Conservation (phyloP, 2,797 vertebrate genomes). For the Otolemur crassicaudatus region DNA sequence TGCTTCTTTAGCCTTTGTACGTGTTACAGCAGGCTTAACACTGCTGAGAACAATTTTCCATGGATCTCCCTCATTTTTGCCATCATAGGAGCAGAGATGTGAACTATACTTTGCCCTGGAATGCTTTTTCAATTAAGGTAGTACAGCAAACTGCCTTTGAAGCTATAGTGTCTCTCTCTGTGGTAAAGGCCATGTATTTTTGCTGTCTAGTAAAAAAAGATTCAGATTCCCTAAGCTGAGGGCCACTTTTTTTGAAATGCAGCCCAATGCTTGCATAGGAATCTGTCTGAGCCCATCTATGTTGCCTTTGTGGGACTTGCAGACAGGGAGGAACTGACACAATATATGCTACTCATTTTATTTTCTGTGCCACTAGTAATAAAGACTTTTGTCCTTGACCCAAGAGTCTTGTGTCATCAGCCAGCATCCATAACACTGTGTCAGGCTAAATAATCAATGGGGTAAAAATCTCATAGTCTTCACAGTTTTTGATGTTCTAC, state of each 20-base stretch:
- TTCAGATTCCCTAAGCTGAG: background rate
- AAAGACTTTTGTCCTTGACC: background rate
- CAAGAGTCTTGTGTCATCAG: background rate
- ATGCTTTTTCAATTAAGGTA: slow-evolving; percentile 27
- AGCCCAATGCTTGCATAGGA: background rate
- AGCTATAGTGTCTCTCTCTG: background rate
- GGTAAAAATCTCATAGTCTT: background rate
- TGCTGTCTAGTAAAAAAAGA: background rate
- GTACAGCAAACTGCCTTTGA: slow-evolving; percentile 18
- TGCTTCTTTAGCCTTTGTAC: slow-evolving; percentile 1
- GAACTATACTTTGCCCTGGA: background rate
- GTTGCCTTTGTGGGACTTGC: background rate
- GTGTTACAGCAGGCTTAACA: background rate
- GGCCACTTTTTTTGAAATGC: slow-evolving; percentile 1
- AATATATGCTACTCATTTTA: background rate
- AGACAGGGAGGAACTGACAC: background rate
- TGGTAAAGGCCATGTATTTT: background rate
- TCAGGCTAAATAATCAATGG: background rate
- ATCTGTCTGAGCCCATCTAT: background rate
- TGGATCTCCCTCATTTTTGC: slow-evolving; percentile 1
- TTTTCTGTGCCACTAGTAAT: background rate
- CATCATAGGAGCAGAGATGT: background rate
- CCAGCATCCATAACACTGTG: slow-evolving; percentile 1
- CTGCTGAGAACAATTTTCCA: background rate
- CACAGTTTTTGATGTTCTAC: background rate